Evolutionary conservation across 2,113 vertebrate genomes (phyloP).

Genomic region (Peucedramus taeniatus): DNA sequence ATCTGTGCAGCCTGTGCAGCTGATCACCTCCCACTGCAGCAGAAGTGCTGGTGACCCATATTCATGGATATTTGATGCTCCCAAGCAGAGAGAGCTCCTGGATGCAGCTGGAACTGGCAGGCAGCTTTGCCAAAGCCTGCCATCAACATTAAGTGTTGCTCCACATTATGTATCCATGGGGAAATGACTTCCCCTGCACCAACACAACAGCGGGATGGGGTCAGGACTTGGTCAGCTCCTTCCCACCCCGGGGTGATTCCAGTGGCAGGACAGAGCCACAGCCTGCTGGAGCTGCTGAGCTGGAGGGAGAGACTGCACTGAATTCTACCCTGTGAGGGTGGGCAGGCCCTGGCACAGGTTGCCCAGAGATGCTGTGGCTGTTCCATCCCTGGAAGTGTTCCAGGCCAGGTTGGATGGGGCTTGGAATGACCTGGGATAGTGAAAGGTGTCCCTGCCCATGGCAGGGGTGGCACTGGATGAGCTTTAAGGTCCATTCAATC

Average conservation of each 20-base stretch:
- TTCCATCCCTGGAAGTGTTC: not conserved
- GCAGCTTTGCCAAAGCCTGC: not conserved
- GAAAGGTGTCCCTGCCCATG: not conserved
- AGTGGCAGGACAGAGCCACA: not conserved
- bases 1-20: not conserved
- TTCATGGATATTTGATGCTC: not conserved
- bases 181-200: not conserved
- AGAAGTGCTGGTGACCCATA: not conserved
- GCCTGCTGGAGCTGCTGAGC: not conserved
- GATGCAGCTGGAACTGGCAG: not conserved
- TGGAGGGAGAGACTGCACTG: not conserved
- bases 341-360: not conserved
- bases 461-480: not conserved
- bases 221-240: fast-evolving
- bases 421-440: fast-evolving
- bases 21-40: fast-evolving
- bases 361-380: not conserved
- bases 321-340: not conserved
- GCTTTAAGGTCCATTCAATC: not conserved
- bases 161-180: fast-evolving
- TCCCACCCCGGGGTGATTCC: fast-evolving
- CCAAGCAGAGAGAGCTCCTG: not conserved
- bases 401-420: not conserved
- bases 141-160: not conserved
- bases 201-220: not conserved